Conservation (phyloP, 2,888 invertebrate genomes). For the Yponomeuta cagnagella region DNA sequence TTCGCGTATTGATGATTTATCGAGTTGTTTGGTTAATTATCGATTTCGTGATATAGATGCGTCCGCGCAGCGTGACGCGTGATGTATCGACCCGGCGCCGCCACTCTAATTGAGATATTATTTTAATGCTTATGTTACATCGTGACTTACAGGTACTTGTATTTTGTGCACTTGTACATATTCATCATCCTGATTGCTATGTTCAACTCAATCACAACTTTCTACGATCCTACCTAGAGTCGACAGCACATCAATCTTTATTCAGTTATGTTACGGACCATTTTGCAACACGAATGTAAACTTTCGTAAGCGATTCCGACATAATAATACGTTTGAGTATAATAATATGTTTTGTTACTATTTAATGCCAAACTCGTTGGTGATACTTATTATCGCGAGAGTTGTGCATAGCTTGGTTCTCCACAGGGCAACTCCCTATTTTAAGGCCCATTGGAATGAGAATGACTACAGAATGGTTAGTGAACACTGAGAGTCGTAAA, state of each 20-base stretch:
- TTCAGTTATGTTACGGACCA: no score
- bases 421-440: not conserved
- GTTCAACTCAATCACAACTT: no score
- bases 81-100: not conserved
- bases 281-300: no score
- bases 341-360: no score
- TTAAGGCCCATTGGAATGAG: not conserved
- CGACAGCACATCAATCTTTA: no score
- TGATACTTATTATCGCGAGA: not conserved
- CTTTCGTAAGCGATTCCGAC: no score
- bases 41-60: not conserved
- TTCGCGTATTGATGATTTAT: constrained; percentile 3
- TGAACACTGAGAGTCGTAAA: constrained; percentile 1
- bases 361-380: no score
- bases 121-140: not conserved
- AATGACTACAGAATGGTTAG: not conserved
- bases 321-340: no score
- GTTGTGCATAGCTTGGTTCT: not conserved
- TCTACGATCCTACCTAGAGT: no score
- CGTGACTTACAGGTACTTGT: no score
- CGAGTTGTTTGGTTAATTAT: constrained; percentile 1
- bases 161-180: no score
- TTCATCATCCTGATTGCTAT: no score
- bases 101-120: constrained; percentile 3
- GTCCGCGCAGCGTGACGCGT: constrained; percentile 20